Base-by-base conservation (phyloP, 2,113 vertebrate species). In the Cheirogaleus medius region DNA sequence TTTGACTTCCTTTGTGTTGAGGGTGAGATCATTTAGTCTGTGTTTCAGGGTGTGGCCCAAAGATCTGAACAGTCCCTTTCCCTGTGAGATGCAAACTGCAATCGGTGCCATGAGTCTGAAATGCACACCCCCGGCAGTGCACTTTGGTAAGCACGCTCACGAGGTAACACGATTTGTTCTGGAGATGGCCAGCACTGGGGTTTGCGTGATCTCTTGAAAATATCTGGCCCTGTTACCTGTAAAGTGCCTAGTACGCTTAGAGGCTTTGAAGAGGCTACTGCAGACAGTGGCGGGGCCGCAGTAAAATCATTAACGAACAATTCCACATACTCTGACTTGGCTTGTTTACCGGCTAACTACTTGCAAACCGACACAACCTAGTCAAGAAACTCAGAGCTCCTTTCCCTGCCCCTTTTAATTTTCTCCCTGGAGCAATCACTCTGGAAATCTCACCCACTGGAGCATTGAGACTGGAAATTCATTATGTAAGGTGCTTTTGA, bases 351-450 rank as follows among this genome's bases (percentile, higher is more conserved):
- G 60, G 49, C 29, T 20, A 11, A 52, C 14, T 52, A 20, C 29
- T 73, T 89, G 37, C 21, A 71, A 76, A 76, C 4, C 2, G 10
- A 25, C 63, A 42, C 32, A 84, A 94, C 63, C 92, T 80, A 27
- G 3, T 42, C 71, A 76, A 92, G 94, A 96, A 91, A 77, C 87
- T 71, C 66, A 3, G n/a, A 32, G 80, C 58, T 47, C 52, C 39
- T 71, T 87, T 76, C 84, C 47, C 77, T n/a, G 64, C 21, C 81
- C 78, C 83, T 94, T 71, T 88, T 78, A 64, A 64, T 66, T 74
- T 96, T 63, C 89, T 92, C 95, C 95, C 94, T 86, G 96, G 69
- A 97, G 95, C 85, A 93, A 97, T 34, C 39, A 18, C 66, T 87
- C 94, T 58, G 27, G 8, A 89, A 90, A 44, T 93, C 94, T 91